Evolutionary conservation across 2,888 invertebrate species (phyloP).

Genomic region (Minunthozetes semirufus): DNA sequence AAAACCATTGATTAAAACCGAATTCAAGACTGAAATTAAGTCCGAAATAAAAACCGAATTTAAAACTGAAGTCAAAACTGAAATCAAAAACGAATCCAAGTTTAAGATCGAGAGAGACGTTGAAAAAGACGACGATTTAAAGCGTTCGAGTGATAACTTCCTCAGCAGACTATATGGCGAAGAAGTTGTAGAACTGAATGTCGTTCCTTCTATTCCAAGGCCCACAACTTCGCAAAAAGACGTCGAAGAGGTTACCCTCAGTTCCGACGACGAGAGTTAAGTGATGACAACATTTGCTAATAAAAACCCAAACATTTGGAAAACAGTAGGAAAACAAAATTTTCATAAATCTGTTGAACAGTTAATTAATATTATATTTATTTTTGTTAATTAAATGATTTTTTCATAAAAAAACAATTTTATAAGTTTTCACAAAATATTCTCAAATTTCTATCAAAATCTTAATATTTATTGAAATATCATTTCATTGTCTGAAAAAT

Average conservation of each 20-base stretch:
- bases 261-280: constrained; percentile 16
- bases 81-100: constrained; percentile 10
- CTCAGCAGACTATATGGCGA: not conserved
- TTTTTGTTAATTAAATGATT: not conserved
- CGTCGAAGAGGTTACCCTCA: not conserved
- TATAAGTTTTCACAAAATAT: no score
- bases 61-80: not conserved
- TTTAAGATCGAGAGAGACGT: not conserved
- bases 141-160: not conserved
- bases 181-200: not conserved
- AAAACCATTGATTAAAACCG: not conserved
- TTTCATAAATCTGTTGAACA: no score
- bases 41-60: not conserved
- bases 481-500: no score
- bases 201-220: not conserved
- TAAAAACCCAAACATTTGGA: not conserved
- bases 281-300: not conserved
- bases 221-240: not conserved
- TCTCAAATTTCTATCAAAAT: no score
- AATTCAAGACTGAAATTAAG: not conserved
- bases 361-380: not conserved
- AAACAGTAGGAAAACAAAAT: no score
- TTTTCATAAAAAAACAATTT: no score
- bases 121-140: not conserved
- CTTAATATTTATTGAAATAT: no score